Conservation (phyloP, 1,140 invertebrate genomes). For the Drosophila nannoptera region DNA sequence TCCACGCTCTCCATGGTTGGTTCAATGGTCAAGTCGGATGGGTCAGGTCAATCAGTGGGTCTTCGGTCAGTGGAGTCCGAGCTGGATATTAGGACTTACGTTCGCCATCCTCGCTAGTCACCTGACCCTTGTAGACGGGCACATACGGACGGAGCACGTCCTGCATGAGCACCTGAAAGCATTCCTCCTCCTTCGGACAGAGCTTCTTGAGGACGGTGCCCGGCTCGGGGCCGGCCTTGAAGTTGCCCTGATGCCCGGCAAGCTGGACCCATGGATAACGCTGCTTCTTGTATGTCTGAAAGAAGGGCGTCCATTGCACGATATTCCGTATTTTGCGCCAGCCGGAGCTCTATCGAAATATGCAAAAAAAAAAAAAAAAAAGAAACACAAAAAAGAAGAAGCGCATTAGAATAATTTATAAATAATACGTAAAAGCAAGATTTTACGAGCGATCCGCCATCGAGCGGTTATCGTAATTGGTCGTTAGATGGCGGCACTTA, state of each 20-base stretch:
- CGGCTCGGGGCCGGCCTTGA: conserved; percentile 93
- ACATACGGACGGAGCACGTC: conserved; percentile 93
- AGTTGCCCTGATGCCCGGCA: conserved; percentile 95
- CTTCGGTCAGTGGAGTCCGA: neutral
- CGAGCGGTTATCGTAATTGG: neutral
- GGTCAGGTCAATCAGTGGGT: neutral
- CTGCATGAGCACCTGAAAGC: conserved; percentile 91
- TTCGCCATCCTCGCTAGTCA: conserved; percentile 88
- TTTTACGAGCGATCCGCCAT: neutral
- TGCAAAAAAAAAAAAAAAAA: neutral
- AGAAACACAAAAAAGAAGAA: neutral
- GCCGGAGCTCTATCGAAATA: conserved; percentile 88
- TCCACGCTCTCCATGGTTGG: neutral
- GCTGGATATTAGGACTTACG: conserved; percentile 81
- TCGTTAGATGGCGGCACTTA: conserved; percentile 1
- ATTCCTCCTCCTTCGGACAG: conserved; percentile 92
- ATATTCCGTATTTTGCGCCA: conserved; percentile 96
- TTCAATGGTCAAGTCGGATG: neutral
- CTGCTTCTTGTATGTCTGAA: conserved; percentile 97
- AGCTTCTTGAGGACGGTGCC: conserved; percentile 97
- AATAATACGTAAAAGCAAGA: neutral
- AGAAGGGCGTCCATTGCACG: conserved; percentile 97
- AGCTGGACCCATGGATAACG: conserved; percentile 97
- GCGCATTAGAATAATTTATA: neutral
- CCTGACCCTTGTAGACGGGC: conserved; percentile 93